Conservation (phyloP, 1,140 invertebrate genomes). For the Prorops nasuta region DNA sequence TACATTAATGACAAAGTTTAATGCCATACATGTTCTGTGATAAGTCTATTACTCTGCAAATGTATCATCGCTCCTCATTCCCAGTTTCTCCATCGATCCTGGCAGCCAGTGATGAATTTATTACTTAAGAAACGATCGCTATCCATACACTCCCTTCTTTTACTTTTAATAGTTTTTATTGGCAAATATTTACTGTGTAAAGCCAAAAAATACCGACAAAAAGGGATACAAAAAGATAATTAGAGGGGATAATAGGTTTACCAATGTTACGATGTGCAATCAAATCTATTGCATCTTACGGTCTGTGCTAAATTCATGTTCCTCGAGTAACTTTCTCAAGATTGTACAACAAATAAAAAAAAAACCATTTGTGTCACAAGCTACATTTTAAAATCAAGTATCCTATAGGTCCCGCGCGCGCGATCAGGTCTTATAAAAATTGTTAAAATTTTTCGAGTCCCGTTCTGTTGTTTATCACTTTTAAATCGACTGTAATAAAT, state of each 20-base stretch:
- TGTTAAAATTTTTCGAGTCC: no score
- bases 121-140: slow-evolving; percentile 35
- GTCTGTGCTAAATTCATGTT: slow-evolving; percentile 34
- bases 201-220: no score
- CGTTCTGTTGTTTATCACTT: no score
- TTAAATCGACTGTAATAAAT: slow-evolving; percentile 42
- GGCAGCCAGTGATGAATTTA: slow-evolving; percentile 45
- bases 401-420: no score
- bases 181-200: no score
- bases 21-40: slow-evolving; percentile 62
- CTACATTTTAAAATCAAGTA: no score
- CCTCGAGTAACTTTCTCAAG: no score
- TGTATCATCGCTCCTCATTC: slow-evolving; percentile 43
- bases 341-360: slow-evolving; percentile 4
- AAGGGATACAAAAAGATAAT: no score
- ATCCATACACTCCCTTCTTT: slow-evolving; percentile 41
- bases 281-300: slow-evolving; percentile 32
- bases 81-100: slow-evolving; percentile 38
- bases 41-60: slow-evolving; percentile 57
- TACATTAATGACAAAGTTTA: slow-evolving; percentile 54
- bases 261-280: slow-evolving; percentile 18
- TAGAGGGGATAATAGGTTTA: slow-evolving; percentile 32
- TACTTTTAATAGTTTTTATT: no score
- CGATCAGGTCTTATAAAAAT: no score
- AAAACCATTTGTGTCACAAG: neutral